phyloP scores from a whole-genome alignment of 1,140 invertebrate species.

The Bombus haemorrhoidalis region DNA sequence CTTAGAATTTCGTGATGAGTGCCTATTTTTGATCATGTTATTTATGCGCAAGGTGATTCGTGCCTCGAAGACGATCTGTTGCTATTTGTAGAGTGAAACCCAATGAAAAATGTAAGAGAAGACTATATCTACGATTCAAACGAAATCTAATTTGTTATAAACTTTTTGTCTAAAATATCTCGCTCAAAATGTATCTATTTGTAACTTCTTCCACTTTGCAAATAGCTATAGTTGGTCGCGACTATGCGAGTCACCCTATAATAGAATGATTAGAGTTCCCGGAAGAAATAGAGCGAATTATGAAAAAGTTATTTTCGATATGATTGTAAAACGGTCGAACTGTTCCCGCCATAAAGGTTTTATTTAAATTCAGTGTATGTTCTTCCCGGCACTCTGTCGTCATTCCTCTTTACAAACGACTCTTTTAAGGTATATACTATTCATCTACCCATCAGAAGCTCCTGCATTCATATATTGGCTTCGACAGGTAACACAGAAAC shows the following conservation, averaged over 20 bases:
- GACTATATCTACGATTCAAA: no score
- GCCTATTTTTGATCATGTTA: conserved; percentile 45
- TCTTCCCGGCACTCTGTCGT: conserved; percentile 33
- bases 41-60: conserved; percentile 13
- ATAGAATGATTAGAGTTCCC: conserved; percentile 12
- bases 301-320: background rate
- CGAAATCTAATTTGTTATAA: background rate
- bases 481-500: conserved; percentile 65
- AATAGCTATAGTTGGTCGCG: background rate
- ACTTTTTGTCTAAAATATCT: background rate
- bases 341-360: background rate
- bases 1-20: conserved; percentile 47
- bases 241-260: conserved; percentile 25
- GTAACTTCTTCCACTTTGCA: background rate
- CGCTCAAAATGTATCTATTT: background rate
- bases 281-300: conserved; percentile 3
- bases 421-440: conserved; percentile 1
- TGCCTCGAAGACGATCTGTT: background rate
- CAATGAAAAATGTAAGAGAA: background rate
- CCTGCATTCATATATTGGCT: conserved; percentile 46
- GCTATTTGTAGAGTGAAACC: background rate
- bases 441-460: conserved; percentile 2
- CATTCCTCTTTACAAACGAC: background rate
- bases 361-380: background rate
- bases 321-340: background rate